Base-by-base conservation (phyloP, 2,113 vertebrate genomes). In the Nerophis ophidion region DNA sequence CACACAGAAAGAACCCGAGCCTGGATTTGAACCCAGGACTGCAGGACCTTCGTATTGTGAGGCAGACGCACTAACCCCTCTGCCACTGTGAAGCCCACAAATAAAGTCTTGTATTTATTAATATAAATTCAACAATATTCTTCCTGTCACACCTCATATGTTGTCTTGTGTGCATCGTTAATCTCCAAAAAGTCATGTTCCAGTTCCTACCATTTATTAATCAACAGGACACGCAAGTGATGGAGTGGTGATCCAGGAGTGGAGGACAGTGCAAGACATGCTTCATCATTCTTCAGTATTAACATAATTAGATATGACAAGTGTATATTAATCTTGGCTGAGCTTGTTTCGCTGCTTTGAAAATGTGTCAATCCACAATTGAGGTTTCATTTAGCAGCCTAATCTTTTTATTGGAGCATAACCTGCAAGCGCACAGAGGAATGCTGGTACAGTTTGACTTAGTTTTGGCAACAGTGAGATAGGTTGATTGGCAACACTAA, bases 261-360 rank as follows among this genome's bases (percentile, higher is more conserved):
- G 61, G 60, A 71, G 68, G 77, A 81, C 57, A 48, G 40, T 51
- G 66, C 35, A 58, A 77, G 76, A 76, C 66, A 74, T 52, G 66
- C 45, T 57, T 63, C 74, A 85, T 84, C 74, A 68, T 84, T 86
- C 64, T 76, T 77, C 64, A 63, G 45, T 42, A 65, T 72, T 77
- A 83, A 77, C 71, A 48, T 77, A 82, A 79, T 86, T 80, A 76
- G 66, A 77, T 77, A 71, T 85, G 83, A 84, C 84, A 80, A 75
- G 78, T 86, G 55, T 80, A 67, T 80, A 84, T 87, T 77, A 79
- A 83, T 84, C 79, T 77, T 63, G 57, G 63, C 56, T 17, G 38
- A 16, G 55, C 60, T 74, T 63, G 61, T 74, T 74, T 63, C 70
- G 63, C 65, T 52, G 70, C 57, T 76, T 79, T 66, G 48, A 52